Conservation (phyloP, 2,888 invertebrate species). For the Acleris holmiana region DNA sequence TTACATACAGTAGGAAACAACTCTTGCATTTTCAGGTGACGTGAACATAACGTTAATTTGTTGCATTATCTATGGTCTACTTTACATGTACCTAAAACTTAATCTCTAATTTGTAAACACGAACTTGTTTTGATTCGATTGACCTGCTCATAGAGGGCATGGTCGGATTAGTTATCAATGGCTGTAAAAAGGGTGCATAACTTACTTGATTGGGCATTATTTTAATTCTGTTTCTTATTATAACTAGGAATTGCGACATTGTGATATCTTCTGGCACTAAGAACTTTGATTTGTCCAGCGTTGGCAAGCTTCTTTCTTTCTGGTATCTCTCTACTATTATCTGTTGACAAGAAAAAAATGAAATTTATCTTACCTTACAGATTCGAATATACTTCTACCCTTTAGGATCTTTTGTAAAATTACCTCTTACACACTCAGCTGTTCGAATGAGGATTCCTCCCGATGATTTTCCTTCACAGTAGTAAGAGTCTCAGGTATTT, state of each 20-base stretch:
- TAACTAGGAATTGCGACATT: conserved; percentile 94
- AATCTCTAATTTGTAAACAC: conserved; percentile 19
- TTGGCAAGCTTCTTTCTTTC: conserved; percentile 90
- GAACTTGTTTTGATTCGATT: conserved; percentile 13
- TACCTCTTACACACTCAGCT: too few relatives aligned
- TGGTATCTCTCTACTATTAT: conserved; percentile 92
- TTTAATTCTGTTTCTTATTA: conserved; percentile 85
- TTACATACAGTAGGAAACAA: too few relatives aligned
- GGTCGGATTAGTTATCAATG: conserved; percentile 6
- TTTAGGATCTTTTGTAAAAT: too few relatives aligned
- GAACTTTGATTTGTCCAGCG: conserved; percentile 93
- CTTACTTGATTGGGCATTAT: conserved; percentile 86
- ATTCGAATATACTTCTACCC: too few relatives aligned
- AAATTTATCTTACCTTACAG: too few relatives aligned
- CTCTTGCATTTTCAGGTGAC: too few relatives aligned
- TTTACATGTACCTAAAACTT: conserved; percentile 11
- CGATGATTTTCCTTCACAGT: too few relatives aligned
- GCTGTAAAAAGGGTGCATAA: conserved; percentile 31
- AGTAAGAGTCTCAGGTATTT: too few relatives aligned
- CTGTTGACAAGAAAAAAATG: conserved; percentile 68
- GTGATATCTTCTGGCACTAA: conserved; percentile 95
- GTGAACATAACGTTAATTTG: conserved; percentile 1
- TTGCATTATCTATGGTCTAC: conserved; percentile 8
- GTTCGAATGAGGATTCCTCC: too few relatives aligned
- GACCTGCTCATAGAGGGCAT: conserved; percentile 18